A percentile compares a stretch with the other conserved stretches of the same genome.
Conservation (phyloP, 2,888 invertebrate genomes). For the Entomobrya multifasciata region DNA sequence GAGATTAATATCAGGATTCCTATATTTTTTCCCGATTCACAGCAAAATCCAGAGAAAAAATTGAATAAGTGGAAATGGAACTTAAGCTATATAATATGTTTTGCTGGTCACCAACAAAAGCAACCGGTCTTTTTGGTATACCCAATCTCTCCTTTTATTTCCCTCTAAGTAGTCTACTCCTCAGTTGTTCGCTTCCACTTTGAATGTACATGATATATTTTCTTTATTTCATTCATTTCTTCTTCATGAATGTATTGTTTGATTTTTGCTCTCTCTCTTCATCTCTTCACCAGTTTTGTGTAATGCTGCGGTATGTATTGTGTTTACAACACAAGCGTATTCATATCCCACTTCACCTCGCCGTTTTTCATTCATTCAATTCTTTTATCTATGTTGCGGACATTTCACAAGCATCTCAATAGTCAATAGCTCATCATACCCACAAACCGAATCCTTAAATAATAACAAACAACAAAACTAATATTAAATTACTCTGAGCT, state of each 20-base stretch:
- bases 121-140: slow-evolving; percentile 68
- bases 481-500: slow-evolving; percentile 67
- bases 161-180: not conserved
- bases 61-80: not conserved
- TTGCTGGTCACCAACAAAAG: slow-evolving; percentile 27
- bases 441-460: slow-evolving; percentile 47
- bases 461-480: slow-evolving; percentile 61
- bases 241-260: too few species aligned
- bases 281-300: not conserved
- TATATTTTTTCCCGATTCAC: not conserved
- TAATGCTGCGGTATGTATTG: slow-evolving; percentile 10
- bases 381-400: slow-evolving; percentile 52
- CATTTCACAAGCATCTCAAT: slow-evolving; percentile 68
- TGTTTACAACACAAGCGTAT: not conserved
- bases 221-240: slow-evolving; percentile 22
- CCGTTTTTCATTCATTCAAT: slow-evolving; percentile 46
- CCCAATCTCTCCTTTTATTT: slow-evolving; percentile 51
- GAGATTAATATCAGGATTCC: slow-evolving; percentile 40
- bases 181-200: not conserved
- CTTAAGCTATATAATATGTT: slow-evolving; percentile 11
- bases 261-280: not conserved
- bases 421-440: not conserved
- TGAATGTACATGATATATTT: slow-evolving; percentile 56
- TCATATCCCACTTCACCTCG: slow-evolving; percentile 19
- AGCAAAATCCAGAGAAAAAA: not conserved